phyloP scores from a whole-genome alignment of 2,888 invertebrate species.

The Autographa gamma region DNA sequence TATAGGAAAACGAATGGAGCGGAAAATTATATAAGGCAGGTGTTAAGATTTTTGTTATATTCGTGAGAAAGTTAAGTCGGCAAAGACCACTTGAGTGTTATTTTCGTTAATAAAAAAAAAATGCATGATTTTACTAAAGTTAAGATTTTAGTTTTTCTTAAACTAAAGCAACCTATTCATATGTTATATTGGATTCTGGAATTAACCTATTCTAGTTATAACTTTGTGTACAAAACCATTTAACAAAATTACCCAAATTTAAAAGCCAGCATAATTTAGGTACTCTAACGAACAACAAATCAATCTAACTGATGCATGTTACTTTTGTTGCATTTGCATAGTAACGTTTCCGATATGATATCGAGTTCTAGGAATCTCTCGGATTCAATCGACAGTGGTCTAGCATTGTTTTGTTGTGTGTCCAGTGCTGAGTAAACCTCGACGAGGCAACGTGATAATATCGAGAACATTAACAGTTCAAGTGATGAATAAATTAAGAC shows the following conservation, averaged over 20 bases:
- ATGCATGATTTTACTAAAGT: too few relatives aligned
- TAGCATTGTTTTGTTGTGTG: constrained; percentile 31
- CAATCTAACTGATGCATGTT: neutral
- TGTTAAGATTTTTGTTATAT: too few relatives aligned
- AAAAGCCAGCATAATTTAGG: too few relatives aligned
- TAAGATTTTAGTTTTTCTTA: too few relatives aligned
- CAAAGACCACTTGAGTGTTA: too few relatives aligned
- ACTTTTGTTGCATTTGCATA: constrained; percentile 5
- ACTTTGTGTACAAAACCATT: too few relatives aligned
- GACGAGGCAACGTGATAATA: constrained; percentile 7
- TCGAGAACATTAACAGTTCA: constrained; percentile 18
- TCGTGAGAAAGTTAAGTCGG: too few relatives aligned
- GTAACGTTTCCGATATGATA: constrained; percentile 28
- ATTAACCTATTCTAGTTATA: too few relatives aligned
- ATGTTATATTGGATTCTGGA: too few relatives aligned
- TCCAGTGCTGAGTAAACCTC: constrained; percentile 5
- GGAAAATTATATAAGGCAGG: neutral
- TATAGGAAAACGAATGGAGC: neutral
- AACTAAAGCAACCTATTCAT: too few relatives aligned
- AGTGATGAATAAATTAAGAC: constrained; percentile 9
- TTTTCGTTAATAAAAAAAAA: too few relatives aligned
- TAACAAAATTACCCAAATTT: too few relatives aligned
- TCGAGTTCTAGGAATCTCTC: constrained; percentile 34
- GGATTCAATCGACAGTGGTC: constrained; percentile 30
- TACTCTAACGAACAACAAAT: neutral